A percentile compares a stretch with the other conserved stretches of the same genome.
These are phyloP conservation scores for Mus pahari DNA, from an alignment of 2,113 vertebrate species.

Conservation along the genomic window DNA sequence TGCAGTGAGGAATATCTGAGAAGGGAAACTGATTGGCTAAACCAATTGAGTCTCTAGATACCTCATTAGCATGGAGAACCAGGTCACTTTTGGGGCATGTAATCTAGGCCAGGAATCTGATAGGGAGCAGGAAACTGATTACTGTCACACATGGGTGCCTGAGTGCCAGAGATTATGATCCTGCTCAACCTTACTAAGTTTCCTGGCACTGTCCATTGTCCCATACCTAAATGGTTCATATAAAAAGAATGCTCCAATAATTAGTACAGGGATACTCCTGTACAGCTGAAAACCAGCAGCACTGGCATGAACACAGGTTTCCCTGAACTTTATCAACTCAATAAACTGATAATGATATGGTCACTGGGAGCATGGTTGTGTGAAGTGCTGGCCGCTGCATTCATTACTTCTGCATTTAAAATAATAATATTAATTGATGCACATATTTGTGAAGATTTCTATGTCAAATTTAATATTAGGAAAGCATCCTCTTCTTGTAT, in stretches of 20 bases:
- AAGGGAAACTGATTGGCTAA: too few relatives aligned
- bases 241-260: conserved; percentile 47
- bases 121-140: too few relatives aligned
- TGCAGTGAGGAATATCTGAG: too few relatives aligned
- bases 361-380: not conserved
- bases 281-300: conserved; percentile 47
- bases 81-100: too few relatives aligned
- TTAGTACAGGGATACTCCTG: conserved; percentile 68
- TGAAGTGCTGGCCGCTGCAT: conserved; percentile 26
- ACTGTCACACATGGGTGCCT: too few relatives aligned
- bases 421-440: conserved; percentile 34
- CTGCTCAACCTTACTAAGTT: too few relatives aligned
- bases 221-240: conserved; percentile 9
- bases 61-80: too few relatives aligned
- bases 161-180: too few relatives aligned
- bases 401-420: conserved; percentile 42
- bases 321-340: conserved; percentile 61
- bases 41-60: too few relatives aligned
- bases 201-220: too few relatives aligned
- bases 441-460: conserved; percentile 21
- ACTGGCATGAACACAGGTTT: conserved; percentile 71
- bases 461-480: conserved; percentile 59
- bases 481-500: conserved; percentile 49
- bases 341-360: conserved; percentile 55
- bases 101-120: too few relatives aligned